Evolutionary conservation across 2,888 invertebrate species (phyloP), one percentile per base, ranked within the genome.

Genomic region (Caenorhabditis uteleia): DNA sequence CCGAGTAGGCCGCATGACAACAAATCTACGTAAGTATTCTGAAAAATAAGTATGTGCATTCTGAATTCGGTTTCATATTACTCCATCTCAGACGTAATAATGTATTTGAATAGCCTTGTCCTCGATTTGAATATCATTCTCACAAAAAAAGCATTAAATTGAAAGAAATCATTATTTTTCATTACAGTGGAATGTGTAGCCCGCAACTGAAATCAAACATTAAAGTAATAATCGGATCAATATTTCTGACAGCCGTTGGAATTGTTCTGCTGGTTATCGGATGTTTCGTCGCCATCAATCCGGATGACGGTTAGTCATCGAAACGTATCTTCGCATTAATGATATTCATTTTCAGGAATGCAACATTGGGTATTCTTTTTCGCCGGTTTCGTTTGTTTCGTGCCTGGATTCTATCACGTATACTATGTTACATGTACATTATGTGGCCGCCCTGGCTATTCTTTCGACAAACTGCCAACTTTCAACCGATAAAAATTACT

Each of bases 381-480:
- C 55, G 72, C 71, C 18, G 75, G 75, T 6, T 53, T 67, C 27
- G 59, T 75, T 16, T 72, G 70, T 36, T 79, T 80, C 74, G 70
- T 81, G 34, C 82, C 82, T 6, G 82, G 82, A 40, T 64, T 70
- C 54, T 82, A 82, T 48, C 82, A 82, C 56, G 74, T 81, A 27
- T 72, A 73, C 48, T 82, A 79, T 66, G 82, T 82, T 39, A 47
- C 70, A 3, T 82, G 82, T 57, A 74, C 75, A 6, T 27, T 82
- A 7, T 77, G 76, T 43, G 79, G 78, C 14, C 74, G 79, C 14
- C 76, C 77, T 20, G 82, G 82, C 38, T 82, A 80, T 59, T 73
- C 70, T 2, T 78, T 80, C 44, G 82, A 82, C 48, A 79, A 77
- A 48, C 53, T 82, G 45, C 82, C 82, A 20, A 82, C 82, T 14